phyloP scores from a whole-genome alignment of 2,797 vertebrate genomes.

The Gobionotothen gibberifrons region DNA sequence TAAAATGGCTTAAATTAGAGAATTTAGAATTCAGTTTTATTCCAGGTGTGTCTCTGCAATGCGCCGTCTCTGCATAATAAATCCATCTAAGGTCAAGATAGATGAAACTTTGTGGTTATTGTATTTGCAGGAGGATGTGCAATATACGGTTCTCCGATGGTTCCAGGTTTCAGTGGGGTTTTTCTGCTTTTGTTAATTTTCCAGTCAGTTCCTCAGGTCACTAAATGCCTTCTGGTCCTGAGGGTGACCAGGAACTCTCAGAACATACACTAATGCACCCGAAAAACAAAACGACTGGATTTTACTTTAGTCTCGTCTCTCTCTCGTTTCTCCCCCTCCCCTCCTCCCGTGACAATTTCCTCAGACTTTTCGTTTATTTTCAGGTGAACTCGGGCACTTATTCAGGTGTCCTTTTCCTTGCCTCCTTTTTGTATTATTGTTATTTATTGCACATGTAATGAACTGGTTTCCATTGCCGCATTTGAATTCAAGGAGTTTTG shows the following conservation, averaged over 20 bases:
- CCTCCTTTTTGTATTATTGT: conserved; percentile 79
- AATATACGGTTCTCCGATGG: conserved; percentile 83
- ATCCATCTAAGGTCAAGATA: conserved; percentile 39
- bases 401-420: conserved; percentile 73
- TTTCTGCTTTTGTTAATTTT: conserved; percentile 35
- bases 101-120: conserved; percentile 58
- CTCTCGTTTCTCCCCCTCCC: conserved; percentile 31
- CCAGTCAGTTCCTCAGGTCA: conserved; percentile 84
- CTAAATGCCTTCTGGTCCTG: conserved; percentile 82
- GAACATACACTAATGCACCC: conserved; percentile 81
- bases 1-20: conserved; percentile 58
- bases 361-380: conserved; percentile 38
- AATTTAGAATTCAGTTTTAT: conserved; percentile 54
- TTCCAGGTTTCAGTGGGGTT: conserved; percentile 71
- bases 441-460: conserved; percentile 87
- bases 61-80: conserved; percentile 59
- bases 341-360: conserved; percentile 30
- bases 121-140: conserved; percentile 84
- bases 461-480: conserved; percentile 81
- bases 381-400: conserved; percentile 72
- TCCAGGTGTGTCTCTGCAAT: conserved; percentile 51
- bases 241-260: conserved; percentile 80
- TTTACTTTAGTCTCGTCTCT: conserved; percentile 56
- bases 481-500: conserved; percentile 71
- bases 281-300: conserved; percentile 71